These are phyloP conservation scores for Batillaria attramentaria DNA, from an alignment of 1,140 invertebrate species.

Conservation along the genomic window DNA sequence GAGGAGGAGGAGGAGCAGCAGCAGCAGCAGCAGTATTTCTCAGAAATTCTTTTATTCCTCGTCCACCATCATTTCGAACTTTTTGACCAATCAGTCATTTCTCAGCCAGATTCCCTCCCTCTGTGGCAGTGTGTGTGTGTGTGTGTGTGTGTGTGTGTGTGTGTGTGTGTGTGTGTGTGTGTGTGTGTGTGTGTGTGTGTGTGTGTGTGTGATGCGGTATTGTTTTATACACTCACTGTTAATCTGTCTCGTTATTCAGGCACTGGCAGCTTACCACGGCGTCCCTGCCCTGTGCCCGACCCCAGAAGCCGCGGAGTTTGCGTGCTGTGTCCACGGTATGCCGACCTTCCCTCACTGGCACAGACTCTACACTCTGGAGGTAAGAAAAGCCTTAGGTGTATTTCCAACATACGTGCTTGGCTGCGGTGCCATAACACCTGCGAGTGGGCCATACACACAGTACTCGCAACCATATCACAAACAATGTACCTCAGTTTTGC, in stretches of 20 bases:
- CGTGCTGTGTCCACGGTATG: too few relatives aligned
- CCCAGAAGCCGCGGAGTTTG: too few relatives aligned
- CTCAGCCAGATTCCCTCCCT: not conserved
- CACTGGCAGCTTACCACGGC: not conserved
- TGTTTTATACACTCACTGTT: not conserved
- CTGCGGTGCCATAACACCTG: too few relatives aligned
- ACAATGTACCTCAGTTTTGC: too few relatives aligned
- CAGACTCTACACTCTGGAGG: too few relatives aligned
- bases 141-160: slow-evolving; percentile 2
- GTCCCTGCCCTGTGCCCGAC: too few relatives aligned
- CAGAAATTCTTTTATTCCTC: not conserved
- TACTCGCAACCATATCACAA: too few relatives aligned
- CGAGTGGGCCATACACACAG: too few relatives aligned
- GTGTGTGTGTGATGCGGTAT: not conserved
- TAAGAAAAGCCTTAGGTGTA: not conserved
- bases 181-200: slow-evolving; percentile 2
- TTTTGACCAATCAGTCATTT: too few relatives aligned
- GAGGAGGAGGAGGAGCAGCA: not conserved
- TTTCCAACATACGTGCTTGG: too few relatives aligned
- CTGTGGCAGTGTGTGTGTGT: not conserved
- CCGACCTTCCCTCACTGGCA: too few relatives aligned
- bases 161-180: slow-evolving; percentile 2
- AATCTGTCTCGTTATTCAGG: not conserved
- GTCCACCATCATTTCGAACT: too few relatives aligned
- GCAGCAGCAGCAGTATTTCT: not conserved